Conservation (phyloP, 1,140 invertebrate genomes). For the Dendrolimus kikuchii region DNA sequence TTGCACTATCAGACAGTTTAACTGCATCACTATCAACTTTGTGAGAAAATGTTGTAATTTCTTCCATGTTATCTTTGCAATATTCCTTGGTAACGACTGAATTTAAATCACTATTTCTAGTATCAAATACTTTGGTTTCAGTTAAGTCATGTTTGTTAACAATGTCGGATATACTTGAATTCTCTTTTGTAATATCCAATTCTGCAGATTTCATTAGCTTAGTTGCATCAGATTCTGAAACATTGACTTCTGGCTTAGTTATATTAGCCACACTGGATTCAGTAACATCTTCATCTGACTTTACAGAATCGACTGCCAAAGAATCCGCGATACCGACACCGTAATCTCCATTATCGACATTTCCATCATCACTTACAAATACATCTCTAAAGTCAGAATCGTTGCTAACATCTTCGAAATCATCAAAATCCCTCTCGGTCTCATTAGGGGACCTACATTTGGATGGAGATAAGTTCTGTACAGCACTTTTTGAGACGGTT, state of each 20-base stretch:
- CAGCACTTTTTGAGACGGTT: constrained; percentile 52
- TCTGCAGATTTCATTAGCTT: too few species aligned
- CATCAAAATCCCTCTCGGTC: constrained; percentile 34
- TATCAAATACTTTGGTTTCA: not conserved
- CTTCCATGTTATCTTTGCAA: constrained; percentile 1
- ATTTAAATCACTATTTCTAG: not conserved
- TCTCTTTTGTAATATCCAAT: not conserved
- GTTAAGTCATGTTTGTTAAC: too few species aligned
- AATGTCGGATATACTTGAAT: not conserved
- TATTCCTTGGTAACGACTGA: not conserved
- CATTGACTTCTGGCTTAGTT: not conserved
- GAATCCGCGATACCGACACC: constrained; percentile 5
- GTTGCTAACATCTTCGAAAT: constrained; percentile 22
- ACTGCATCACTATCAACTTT: not conserved
- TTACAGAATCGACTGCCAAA: not conserved
- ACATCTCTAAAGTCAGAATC: constrained; percentile 15
- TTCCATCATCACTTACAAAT: constrained; percentile 7
- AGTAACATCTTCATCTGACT: not conserved
- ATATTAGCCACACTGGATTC: too few species aligned
- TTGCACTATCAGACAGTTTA: not conserved
- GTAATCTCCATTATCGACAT: constrained; percentile 4
- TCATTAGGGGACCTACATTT: constrained; percentile 36
- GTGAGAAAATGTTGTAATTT: not conserved
- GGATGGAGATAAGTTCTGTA: constrained; percentile 47
- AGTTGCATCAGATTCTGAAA: not conserved